Base-by-base conservation (phyloP, 2,797 vertebrate species). In the Gobionotothen gibberifrons region DNA sequence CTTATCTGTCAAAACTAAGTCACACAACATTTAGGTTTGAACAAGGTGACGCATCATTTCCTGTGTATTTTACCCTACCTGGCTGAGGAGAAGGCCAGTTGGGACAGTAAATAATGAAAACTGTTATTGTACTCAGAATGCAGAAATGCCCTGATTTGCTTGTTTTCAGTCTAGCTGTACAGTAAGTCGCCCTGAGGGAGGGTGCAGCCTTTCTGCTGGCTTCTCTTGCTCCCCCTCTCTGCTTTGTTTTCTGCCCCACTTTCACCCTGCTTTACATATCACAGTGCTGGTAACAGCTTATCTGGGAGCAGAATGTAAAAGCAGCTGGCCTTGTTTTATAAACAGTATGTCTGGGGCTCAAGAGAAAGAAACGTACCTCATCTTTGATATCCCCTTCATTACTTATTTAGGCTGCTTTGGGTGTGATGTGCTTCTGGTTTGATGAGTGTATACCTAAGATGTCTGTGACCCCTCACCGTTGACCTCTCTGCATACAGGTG, bases 401-500 rank as follows among this genome's bases (percentile, higher is more conserved):
- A 67, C 52, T 32, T 77, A 70, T 86, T 66, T 62, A 66, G 59
- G 57, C 40, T 67, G 56, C 78, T 60, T 44, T 42, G 46, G 53
- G 26, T 42, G 29, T 32, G 67, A 55, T 74, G 62, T 63, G 52
- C 46, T 56, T n/a, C 53, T 17, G 5, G 32, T 61, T 77, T 69
- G 39, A 76, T 72, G 13, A 9, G 57, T 26, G 51, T 44, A 53
- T 44, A 53, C 2, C 43, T 15, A 15, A 73, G 40, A 44, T 52
- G 69, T 56, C 47, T 60, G 26, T 76, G 59, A 84, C 71, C 42
- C 49, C 47, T 42, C 12, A 10, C 13, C 5, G 15, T 22, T 65
- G 46, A 21, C 22, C 53, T 78, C 17, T 82, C 52, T 83, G 69
- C 4, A 2, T 76, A 56, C 86, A 99, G 98, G 98, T 99, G 86